Evolutionary conservation across 2,888 invertebrate species (phyloP).

Genomic region (Drosophila siamana): DNA sequence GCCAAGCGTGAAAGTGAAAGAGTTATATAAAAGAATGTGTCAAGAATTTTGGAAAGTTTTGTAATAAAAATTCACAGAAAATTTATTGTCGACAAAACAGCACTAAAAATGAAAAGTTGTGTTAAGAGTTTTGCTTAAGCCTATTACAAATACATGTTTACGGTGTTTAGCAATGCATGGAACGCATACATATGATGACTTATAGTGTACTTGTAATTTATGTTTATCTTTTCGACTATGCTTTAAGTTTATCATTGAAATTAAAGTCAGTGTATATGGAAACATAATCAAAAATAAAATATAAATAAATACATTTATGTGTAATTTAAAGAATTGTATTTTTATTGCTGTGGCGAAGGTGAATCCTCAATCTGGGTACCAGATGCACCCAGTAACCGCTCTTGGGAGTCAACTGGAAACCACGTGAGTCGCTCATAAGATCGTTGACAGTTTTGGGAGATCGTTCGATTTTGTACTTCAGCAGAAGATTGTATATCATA

Average conservation of each 20-base stretch:
- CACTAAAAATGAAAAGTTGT: constrained; percentile 10
- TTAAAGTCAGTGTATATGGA: constrained; percentile 66
- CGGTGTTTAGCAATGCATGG: constrained; percentile 7
- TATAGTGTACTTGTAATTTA: constrained; percentile 36
- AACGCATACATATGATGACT: constrained; percentile 48
- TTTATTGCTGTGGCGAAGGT: too few species aligned
- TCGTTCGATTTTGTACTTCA: constrained; percentile 67
- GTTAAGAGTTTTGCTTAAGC: constrained; percentile 36
- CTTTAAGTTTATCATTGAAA: constrained; percentile 51
- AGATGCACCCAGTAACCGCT: constrained; percentile 78
- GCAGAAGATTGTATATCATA: constrained; percentile 70
- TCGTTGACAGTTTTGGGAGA: constrained; percentile 68
- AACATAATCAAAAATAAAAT: constrained; percentile 78
- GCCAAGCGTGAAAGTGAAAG: constrained; percentile 68
- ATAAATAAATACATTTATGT: constrained; percentile 43
- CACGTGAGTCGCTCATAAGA: constrained; percentile 58
- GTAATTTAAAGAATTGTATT: too few species aligned
- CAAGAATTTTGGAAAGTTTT: constrained; percentile 65
- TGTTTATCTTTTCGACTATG: constrained; percentile 42
- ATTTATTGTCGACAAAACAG: constrained; percentile 19
- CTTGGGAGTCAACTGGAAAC: constrained; percentile 63
- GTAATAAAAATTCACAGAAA: constrained; percentile 40
- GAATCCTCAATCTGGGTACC: constrained; percentile 66
- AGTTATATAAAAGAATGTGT: constrained; percentile 54
- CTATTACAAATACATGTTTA: constrained; percentile 9